Conservation (phyloP, 2,113 vertebrate genomes). For the Natator depressus region DNA sequence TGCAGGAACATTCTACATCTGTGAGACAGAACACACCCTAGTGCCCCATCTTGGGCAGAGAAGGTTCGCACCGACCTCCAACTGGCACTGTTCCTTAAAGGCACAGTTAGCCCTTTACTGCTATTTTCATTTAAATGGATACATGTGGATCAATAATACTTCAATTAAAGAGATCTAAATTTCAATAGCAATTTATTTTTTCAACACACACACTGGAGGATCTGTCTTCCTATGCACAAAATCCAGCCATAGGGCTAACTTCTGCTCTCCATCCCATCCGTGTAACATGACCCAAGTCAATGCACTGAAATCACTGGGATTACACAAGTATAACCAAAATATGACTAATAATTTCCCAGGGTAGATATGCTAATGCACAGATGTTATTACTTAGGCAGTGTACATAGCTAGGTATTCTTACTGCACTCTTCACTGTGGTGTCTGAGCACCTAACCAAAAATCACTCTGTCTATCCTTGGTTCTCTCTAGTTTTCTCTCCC, state of each 20-base stretch:
- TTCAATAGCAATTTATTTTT: not conserved
- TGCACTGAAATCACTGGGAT: not conserved
- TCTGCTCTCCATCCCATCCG: not conserved
- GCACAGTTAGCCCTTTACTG: not conserved
- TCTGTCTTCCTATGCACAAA: not conserved
- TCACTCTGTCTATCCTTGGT: not conserved
- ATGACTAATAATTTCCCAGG: not conserved
- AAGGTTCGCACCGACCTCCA: not conserved
- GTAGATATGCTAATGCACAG: not conserved
- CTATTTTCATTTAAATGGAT: not conserved
- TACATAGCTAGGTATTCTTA: not conserved
- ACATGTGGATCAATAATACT: not conserved
- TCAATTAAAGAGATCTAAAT: not conserved
- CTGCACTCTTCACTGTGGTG: not conserved
- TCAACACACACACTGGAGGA: not conserved
- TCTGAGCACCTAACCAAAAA: not conserved
- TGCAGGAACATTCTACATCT: not conserved
- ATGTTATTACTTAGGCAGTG: not conserved
- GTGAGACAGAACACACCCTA: not conserved
- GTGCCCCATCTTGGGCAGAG: not conserved
- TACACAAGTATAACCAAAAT: not conserved
- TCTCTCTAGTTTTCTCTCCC: not conserved
- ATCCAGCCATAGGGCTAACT: not conserved
- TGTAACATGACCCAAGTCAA: not conserved
- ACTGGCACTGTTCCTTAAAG: too few relatives aligned